Conservation (phyloP, 2,113 vertebrate species). For the Aspidoscelis tigris region DNA sequence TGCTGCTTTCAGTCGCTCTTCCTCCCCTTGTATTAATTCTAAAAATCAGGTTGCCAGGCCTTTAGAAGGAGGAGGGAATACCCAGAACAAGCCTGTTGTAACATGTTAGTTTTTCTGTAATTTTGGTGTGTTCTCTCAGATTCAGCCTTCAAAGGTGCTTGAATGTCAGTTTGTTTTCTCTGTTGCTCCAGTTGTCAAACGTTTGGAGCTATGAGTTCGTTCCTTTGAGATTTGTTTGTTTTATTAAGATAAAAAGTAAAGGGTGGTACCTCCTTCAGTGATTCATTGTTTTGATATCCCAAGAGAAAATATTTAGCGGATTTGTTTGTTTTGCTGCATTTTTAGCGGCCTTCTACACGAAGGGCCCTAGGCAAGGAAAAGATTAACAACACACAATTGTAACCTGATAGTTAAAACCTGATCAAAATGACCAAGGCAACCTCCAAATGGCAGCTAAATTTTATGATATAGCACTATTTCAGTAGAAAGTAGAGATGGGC, state of each 20-base stretch:
- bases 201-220: background rate
- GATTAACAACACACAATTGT: no score
- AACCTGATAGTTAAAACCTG: no score
- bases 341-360: no score
- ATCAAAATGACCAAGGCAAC: no score
- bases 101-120: background rate
- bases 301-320: background rate
- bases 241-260: background rate
- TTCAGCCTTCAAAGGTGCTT: background rate
- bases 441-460: no score
- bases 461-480: no score
- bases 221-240: background rate
- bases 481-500: no score
- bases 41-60: background rate
- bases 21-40: background rate
- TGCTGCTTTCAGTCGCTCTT: background rate
- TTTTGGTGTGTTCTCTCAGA: background rate
- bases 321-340: no score
- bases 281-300: background rate
- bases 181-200: background rate
- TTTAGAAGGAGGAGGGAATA: background rate
- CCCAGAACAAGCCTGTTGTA: background rate
- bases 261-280: background rate
- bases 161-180: conserved; percentile 2
- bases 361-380: no score